A percentile compares a stretch with the other conserved stretches of the same genome.
These are phyloP conservation scores for Phalacrocorax carbo DNA, from an alignment of 2,113 vertebrate species.

Conservation along the genomic window DNA sequence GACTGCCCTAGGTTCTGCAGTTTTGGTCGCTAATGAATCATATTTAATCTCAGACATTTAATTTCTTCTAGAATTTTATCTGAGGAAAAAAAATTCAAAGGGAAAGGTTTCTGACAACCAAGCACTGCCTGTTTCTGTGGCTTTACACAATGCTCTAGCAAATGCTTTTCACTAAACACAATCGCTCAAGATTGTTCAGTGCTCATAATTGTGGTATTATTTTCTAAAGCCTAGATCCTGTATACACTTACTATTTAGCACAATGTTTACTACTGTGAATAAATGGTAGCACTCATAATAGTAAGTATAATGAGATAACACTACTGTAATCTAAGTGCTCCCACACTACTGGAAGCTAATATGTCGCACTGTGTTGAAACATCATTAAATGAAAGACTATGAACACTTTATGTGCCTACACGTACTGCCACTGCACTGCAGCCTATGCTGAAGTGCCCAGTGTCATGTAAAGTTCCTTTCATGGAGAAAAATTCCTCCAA, in stretches of 20 bases:
- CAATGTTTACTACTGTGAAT: background rate
- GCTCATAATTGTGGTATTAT: background rate
- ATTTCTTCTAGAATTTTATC: background rate
- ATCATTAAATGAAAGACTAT: background rate
- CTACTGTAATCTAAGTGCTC: background rate
- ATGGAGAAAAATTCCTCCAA: background rate
- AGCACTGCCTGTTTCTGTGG: background rate
- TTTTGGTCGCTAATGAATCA: background rate
- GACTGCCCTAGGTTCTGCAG: background rate
- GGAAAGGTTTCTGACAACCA: background rate
- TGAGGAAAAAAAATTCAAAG: background rate
- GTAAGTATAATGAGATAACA: background rate
- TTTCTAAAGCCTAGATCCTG: background rate
- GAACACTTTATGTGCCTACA: background rate
- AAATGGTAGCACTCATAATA: background rate
- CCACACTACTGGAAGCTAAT: background rate
- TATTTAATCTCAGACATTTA: background rate
- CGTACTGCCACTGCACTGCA: background rate
- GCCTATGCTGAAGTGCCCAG: background rate
- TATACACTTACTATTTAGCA: background rate
- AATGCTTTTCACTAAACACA: background rate
- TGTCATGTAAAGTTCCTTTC: background rate
- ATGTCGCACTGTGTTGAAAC: background rate
- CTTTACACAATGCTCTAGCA: background rate
- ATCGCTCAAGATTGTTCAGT: background rate